These are phyloP conservation scores for Eospalax fontanierii DNA, from an alignment of 2,797 vertebrate genomes.

Conservation along the genomic window DNA sequence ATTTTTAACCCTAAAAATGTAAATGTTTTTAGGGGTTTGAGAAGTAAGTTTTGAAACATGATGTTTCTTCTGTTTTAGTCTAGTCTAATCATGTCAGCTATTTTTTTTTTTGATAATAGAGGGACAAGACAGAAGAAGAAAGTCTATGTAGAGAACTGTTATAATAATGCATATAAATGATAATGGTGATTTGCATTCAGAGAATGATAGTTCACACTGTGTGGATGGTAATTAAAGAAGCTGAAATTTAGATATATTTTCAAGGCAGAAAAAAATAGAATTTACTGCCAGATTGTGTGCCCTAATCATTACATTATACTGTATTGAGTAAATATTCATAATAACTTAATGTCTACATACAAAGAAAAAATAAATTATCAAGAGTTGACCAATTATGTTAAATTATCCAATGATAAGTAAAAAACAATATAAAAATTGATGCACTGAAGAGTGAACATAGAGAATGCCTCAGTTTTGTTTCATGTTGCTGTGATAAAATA, in stretches of 20 bases:
- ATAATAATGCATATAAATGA: neutral
- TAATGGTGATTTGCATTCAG: neutral
- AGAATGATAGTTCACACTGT: neutral
- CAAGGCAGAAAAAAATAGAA: neutral
- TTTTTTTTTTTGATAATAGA: neutral
- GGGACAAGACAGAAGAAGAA: neutral
- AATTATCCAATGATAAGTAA: neutral
- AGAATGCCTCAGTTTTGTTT: neutral
- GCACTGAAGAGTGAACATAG: neutral
- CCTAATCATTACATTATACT: neutral
- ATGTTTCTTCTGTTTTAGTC: neutral
- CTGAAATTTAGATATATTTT: constrained; percentile 20
- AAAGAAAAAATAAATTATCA: neutral
- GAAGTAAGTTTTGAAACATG: neutral
- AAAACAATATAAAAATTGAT: neutral
- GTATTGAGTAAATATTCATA: neutral
- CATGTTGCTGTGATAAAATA: neutral
- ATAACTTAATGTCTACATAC: neutral
- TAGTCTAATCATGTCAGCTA: neutral
- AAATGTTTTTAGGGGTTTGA: neutral
- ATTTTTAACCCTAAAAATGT: neutral
- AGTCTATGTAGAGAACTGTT: neutral
- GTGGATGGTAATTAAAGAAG: neutral
- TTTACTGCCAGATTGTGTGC: neutral
- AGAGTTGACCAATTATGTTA: neutral